These are phyloP conservation scores for Neosalanx taihuensis DNA, from an alignment of 2,797 vertebrate species.

Conservation along the genomic window DNA sequence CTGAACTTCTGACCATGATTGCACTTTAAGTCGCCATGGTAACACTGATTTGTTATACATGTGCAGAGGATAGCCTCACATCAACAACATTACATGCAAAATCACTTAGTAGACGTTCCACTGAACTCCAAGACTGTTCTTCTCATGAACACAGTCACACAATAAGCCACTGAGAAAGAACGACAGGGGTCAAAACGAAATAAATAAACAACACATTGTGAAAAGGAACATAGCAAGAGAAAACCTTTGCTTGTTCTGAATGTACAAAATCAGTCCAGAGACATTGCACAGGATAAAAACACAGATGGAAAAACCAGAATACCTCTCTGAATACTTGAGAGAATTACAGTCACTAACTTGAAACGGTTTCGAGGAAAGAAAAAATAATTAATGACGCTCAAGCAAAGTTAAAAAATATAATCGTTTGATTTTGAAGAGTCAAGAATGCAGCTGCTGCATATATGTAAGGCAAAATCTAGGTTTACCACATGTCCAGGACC, in stretches of 20 bases:
- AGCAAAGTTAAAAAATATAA: slow-evolving; percentile 36
- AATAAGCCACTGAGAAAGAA: slow-evolving; percentile 57
- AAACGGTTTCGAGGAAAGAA: slow-evolving; percentile 41
- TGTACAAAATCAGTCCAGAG: slow-evolving; percentile 69
- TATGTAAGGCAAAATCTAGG: slow-evolving; percentile 33
- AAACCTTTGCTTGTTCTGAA: slow-evolving; percentile 59
- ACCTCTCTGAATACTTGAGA: slow-evolving; percentile 47
- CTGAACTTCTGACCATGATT: slow-evolving; percentile 84
- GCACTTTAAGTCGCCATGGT: slow-evolving; percentile 81
- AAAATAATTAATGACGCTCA: slow-evolving; percentile 53
- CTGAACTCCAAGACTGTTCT: slow-evolving; percentile 68
- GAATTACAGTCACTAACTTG: slow-evolving; percentile 53
- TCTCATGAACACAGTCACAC: slow-evolving; percentile 56
- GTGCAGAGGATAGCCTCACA: slow-evolving; percentile 85
- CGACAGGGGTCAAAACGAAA: slow-evolving; percentile 58
- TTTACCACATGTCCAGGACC: slow-evolving; percentile 27
- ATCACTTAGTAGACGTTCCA: slow-evolving; percentile 76
- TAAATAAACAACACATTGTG: slow-evolving; percentile 66
- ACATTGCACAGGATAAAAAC: slow-evolving; percentile 76
- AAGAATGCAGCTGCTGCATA: slow-evolving; percentile 59
- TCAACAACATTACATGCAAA: slow-evolving; percentile 84
- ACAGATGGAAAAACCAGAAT: slow-evolving; percentile 43
- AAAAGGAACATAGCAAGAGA: slow-evolving; percentile 50
- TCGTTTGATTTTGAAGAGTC: slow-evolving; percentile 39
- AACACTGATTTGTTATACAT: slow-evolving; percentile 91